Evolutionary conservation across 2,888 invertebrate species (phyloP), one percentile per base, ranked within the genome.

Genomic region (Clostera curtula): DNA sequence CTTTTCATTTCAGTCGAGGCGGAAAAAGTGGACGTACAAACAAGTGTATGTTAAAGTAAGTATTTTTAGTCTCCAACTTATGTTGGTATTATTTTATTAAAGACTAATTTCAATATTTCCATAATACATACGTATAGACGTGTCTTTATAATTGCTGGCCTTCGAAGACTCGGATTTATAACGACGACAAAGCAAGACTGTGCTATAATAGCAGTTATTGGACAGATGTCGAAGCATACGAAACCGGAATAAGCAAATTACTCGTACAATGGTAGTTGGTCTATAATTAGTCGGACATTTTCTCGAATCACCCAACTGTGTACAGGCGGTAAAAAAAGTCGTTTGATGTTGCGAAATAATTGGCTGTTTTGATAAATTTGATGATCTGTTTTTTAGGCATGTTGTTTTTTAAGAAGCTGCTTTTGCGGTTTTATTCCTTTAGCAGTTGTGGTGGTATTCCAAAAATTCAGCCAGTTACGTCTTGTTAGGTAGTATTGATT

Each of bases 181-280:
- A 43, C 41, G 35, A 33, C 35, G 22, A 33, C 42, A 24, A 34
- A 24, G 27, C 24, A 20, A 38, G 18, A 33, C 27, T 34, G 31
- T 44, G 33, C 42, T 32, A 16, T 61, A 60, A 62, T 56, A 39
- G 44, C 59, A 39, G 65, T 67, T 62, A 60, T 66, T 34, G 37
- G 49, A 49, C 72, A 72, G 56, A 71, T 73, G 73, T 64, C 61
- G 54, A 59, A 52, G 56, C 57, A 54, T 49, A 52, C 55, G 49
- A 47, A 49, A 57, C 69, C 64, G 71, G 74, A 72, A 72, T 64
- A 64, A 54, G 68, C 53, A 65, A 69, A 74, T 73, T 69, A 70
- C 56, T 33, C 42, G 37, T 49, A 31, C 47, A 53, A 55, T 58
- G 45, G 46, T 31, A 31, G 51, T 46, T 48, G 51, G 31, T 13